These are phyloP conservation scores for Drosophila setosimentum DNA, from an alignment of 2,888 invertebrate genomes.

Conservation along the genomic window DNA sequence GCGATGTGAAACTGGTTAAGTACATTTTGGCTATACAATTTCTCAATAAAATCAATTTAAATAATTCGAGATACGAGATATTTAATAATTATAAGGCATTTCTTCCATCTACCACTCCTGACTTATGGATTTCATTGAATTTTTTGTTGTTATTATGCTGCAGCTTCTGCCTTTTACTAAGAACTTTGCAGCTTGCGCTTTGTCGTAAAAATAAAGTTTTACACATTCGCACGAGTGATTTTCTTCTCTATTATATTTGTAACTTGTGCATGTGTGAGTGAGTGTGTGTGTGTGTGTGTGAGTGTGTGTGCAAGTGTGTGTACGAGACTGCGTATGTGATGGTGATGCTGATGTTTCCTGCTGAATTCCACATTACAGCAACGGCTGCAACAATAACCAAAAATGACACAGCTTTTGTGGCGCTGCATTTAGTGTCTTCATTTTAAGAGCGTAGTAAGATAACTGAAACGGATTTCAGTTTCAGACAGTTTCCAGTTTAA, in stretches of 20 bases:
- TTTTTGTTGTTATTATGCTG: slow-evolving; percentile 30
- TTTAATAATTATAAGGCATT: slow-evolving; percentile 21
- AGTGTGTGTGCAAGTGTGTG: slow-evolving; percentile 5
- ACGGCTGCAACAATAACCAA: slow-evolving; percentile 54
- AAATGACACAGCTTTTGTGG: slow-evolving; percentile 54
- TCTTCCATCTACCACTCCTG: neutral
- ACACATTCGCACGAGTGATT: slow-evolving; percentile 71
- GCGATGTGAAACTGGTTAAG: neutral
- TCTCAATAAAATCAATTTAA: neutral
- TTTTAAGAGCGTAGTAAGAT: slow-evolving; percentile 62
- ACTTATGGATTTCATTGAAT: neutral
- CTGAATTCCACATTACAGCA: slow-evolving; percentile 64
- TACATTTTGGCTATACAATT: neutral
- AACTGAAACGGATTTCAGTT: slow-evolving; percentile 34
- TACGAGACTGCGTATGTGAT: slow-evolving; percentile 26
- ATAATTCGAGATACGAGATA: neutral
- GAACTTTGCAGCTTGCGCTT: slow-evolving; percentile 75
- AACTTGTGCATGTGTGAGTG: slow-evolving; percentile 21
- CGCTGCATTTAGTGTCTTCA: slow-evolving; percentile 66
- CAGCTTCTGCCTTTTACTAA: slow-evolving; percentile 60
- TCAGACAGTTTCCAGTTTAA: slow-evolving; percentile 24
- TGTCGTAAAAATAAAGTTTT: slow-evolving; percentile 79
- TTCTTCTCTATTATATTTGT: slow-evolving; percentile 66
- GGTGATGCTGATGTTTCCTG: slow-evolving; percentile 38
- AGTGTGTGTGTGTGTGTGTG: slow-evolving; percentile 18